Evolutionary conservation across 1,140 invertebrate genomes (phyloP), one percentile per base, ranked within the genome.

Genomic region (Mya arenaria): DNA sequence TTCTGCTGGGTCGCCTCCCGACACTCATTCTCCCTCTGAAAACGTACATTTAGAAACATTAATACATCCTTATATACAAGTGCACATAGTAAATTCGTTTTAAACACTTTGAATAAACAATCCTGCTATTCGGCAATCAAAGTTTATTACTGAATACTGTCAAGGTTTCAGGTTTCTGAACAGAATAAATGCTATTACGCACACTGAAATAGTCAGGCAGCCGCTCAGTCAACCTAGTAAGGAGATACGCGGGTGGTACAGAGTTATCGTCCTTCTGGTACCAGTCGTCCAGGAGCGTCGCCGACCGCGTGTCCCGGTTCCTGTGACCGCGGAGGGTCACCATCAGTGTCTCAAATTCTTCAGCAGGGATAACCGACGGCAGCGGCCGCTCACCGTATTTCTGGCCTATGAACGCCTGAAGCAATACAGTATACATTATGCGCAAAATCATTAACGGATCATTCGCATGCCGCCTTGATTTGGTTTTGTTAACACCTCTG

Each of bases 231-330:
- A 81, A 93, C 5, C 94, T 93, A 83, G 93, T 93, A 32, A 97
- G 93, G 4, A 96, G 93, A 92, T 97, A 97, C 89, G 96, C 96
- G 30, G 96, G 95, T 23, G 96, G 96, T 86, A 96, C 94, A 71
- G 95, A 94, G 83, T 94, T 94, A 52, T 94, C 93, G 87, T 96
- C 95, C 48, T 94, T 92, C 36, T 90, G 91, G 89, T 95, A 97
- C 96, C 96, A 97, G 92, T 96, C 94, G 58, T 91, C 89, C 73
- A 92, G 79, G 15, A 92, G 66, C 13, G 72, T 65, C 1, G 87
- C 86, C 23, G 85, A 85, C 19, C 90, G 66, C 2, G 90, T 89
- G 39, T 90, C 85, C 23, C 89, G 81, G 25, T 85, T 83, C 60
- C 83, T 88, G 78, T 89, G 85, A 30, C 86, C 83, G 15, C 85